phyloP scores from a whole-genome alignment of 2,113 vertebrate species.

The Phrynocephalus versicolor region DNA sequence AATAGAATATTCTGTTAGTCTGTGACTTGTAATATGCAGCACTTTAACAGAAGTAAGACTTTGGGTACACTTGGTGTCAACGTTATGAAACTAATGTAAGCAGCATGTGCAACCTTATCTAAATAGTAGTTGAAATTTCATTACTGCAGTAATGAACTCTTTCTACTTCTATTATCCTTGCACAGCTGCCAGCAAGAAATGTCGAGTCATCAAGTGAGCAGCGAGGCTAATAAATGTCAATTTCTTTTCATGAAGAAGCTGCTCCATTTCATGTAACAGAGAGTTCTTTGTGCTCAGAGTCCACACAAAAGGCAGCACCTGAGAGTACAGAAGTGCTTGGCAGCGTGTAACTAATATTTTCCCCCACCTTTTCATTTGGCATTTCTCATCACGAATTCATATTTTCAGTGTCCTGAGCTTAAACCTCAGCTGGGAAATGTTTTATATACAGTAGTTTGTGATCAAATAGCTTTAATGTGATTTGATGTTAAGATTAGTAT shows the following conservation, averaged over 20 bases:
- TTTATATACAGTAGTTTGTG: slow-evolving; percentile 9
- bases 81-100: slow-evolving; percentile 29
- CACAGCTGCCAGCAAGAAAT: slow-evolving; percentile 34
- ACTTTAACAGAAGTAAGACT: slow-evolving; percentile 10
- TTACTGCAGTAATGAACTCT: slow-evolving; percentile 40
- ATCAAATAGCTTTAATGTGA: slow-evolving; percentile 3
- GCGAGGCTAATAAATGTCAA: slow-evolving; percentile 17
- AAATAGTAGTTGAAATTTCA: slow-evolving; percentile 39
- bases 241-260: slow-evolving; percentile 24
- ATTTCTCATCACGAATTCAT: slow-evolving; percentile 21
- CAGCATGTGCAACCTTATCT: slow-evolving; percentile 38
- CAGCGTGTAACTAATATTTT: background rate
- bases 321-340: background rate
- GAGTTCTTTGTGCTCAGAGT: slow-evolving; percentile 40
- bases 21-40: background rate
- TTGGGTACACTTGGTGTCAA: slow-evolving; percentile 21
- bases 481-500: background rate
- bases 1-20: slow-evolving; percentile 4
- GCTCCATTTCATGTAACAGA: slow-evolving; percentile 24
- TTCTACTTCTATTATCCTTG: slow-evolving; percentile 44
- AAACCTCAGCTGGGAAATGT: slow-evolving; percentile 17
- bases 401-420: slow-evolving; percentile 2
- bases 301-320: slow-evolving; percentile 9
- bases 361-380: background rate
- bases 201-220: slow-evolving; percentile 32